Evolutionary conservation across 2,888 invertebrate species (phyloP), one percentile per base, ranked within the genome.

Genomic region (Netelia melanura): DNA sequence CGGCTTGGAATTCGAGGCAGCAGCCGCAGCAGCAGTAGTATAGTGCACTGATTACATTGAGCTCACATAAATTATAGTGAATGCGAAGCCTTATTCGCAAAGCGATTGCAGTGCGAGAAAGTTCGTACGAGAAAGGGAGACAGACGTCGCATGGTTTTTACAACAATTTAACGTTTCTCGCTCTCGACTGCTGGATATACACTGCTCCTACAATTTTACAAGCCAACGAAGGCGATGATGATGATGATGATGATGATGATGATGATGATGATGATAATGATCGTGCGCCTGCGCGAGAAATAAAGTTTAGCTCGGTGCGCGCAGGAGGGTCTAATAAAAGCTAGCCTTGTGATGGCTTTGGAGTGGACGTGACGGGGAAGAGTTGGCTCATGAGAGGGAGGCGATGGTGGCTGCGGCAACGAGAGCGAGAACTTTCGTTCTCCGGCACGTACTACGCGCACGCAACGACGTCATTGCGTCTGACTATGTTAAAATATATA

Each of bases 341-440:
- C 81, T 77, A 84, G 81, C 84, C 84, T 84, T 84, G 83, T 84
- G 83, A 71, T 84, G 80, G 83, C 75, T 84, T 80, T 84, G 70
- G 80, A 84, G 83, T 84, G 83, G 81, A 77, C 68, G 74, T 61
- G 81, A 70, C 23, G 70, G 54, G 56, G 58, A 82, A 64, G 21
- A 67, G 72, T 77, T 76, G 84, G 81, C 81, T 72, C 75, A 38
- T 21, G n/a, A 30, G 64, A n/a, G 68, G 44, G 3, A 17, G 38
- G 21, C 30, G 52, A 17, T 23, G 62, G 43, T 48, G 62, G 62
- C 71, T 38, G 78, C 68, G 25, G 54, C 64, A 65, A 48, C 17
- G 65, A 23, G 62, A 64, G 43, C 30, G 30, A 11, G 11, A 48
- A 9, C 23, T 43, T 70, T 30, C 70, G 58, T 70, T 52, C 68